Conservation (phyloP, 2,113 vertebrate genomes). For the Conger conger region DNA sequence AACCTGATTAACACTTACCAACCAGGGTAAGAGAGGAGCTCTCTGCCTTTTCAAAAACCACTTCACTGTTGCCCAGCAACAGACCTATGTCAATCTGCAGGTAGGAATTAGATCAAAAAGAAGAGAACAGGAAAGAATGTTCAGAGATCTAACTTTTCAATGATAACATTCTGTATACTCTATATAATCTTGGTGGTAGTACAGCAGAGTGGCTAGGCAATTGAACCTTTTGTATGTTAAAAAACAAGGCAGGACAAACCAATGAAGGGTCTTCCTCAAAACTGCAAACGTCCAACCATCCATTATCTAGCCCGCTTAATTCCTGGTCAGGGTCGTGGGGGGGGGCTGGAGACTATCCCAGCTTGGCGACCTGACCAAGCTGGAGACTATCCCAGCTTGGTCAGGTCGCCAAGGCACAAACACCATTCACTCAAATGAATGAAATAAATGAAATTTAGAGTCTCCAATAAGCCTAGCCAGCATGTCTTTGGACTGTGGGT, state of each 20-base stretch:
- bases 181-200: background rate
- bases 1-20: conserved; percentile 72
- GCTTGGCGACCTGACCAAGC: too few relatives aligned
- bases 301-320: too few relatives aligned
- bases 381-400: too few relatives aligned
- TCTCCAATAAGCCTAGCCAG: too few relatives aligned
- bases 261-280: too few relatives aligned
- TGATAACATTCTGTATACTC: background rate
- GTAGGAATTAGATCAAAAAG: background rate
- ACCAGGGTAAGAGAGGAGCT: conserved; percentile 85
- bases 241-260: background rate
- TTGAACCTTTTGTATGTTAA: background rate
- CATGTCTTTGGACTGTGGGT: too few relatives aligned
- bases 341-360: too few relatives aligned
- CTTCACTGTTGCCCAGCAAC: conserved; percentile 89
- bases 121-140: background rate
- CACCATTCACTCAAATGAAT: too few relatives aligned
- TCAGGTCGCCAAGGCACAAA: too few relatives aligned
- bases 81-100: conserved; percentile 83
- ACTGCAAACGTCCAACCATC: too few relatives aligned
- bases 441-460: too few relatives aligned
- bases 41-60: conserved; percentile 94
- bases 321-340: too few relatives aligned
- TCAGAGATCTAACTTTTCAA: background rate
- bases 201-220: background rate